Evolutionary conservation across 37 sponge, comb jelly and placozoan genomes (phyloP), one percentile per base, ranked within the genome.

Genomic region (Aplysina aerophoba): DNA sequence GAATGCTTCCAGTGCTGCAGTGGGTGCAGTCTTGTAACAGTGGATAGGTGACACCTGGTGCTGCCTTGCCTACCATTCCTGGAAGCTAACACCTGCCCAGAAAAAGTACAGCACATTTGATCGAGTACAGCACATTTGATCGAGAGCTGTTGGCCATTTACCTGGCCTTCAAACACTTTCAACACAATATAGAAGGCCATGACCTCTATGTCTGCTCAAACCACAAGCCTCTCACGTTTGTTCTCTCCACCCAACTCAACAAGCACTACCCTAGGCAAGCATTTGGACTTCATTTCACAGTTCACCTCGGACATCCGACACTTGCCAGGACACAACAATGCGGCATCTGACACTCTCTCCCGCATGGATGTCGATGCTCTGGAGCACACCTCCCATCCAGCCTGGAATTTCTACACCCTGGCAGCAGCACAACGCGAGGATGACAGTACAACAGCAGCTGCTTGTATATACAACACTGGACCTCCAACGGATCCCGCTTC

Each of bases 1-100:
- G 16, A 88, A 90, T 65, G 85, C 91, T 44, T 90, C 86, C 53
- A 59, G 74, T 82, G 81, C 44, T 1, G 89, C 85, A 27, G 86
- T 88, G 19, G 84, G 83, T 56, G 88, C 85, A n/a, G 92, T 92
- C 0, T 55, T 89, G 25, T 87, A 92, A 60, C 89, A 88, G 40
- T 28, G 64, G 56, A 67, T 78, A 15, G 53, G 71, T 31, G 81
- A 74, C 28, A 35, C 11, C 0, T 89, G 83, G 83, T 34, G 73
- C 36, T 36, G 35, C 21, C 3, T 73, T 38, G 73, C 73, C 39
- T 73, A 73, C 73, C 44, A 44, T 14, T 79, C 80, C 5, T 44
- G 44, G 80, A 79, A 79, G 57, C 13, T 79, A 13, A 39, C n/a
- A n/a, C n/a, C n/a, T 44, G 57, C 80, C 80, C 5, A 28, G 58